A percentile compares a stretch with the other conserved stretches of the same genome.
Evolutionary conservation across 2,113 vertebrate genomes (phyloP).

Genomic region (Zapus hudsonius): DNA sequence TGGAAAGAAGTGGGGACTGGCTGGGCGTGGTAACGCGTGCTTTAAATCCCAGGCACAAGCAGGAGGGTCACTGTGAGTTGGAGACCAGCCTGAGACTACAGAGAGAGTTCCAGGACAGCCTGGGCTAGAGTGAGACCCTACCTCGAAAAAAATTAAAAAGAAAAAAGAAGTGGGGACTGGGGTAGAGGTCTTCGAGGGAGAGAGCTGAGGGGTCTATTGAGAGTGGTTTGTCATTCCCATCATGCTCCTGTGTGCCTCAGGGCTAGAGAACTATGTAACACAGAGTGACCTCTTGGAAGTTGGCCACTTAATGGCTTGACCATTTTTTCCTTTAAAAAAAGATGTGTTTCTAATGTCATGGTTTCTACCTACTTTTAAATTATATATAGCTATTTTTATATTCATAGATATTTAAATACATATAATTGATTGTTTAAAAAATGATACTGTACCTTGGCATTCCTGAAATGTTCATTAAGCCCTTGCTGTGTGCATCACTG

Average conservation of each 20-base stretch:
- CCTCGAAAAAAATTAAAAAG: too few species aligned
- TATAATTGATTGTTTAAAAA: not conserved
- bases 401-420: too few species aligned
- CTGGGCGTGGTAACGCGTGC: too few species aligned
- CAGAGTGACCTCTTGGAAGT: not conserved
- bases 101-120: too few species aligned
- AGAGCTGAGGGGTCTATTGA: not conserved
- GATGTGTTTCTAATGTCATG: not conserved
- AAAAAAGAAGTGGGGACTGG: not conserved
- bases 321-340: not conserved
- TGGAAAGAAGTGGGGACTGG: not conserved
- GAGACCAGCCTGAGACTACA: too few species aligned
- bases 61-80: too few species aligned
- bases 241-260: rapidly evolving
- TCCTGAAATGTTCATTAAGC: not conserved
- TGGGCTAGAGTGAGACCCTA: too few species aligned
- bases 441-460: too few species aligned
- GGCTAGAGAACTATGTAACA: not conserved
- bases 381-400: too few species aligned
- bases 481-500: not conserved
- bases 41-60: too few species aligned
- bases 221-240: too few species aligned
- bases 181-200: not conserved
- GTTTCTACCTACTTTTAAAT: too few species aligned
- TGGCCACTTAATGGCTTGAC: not conserved